Conservation (phyloP, 2,113 vertebrate genomes). For the Pipa parva region DNA sequence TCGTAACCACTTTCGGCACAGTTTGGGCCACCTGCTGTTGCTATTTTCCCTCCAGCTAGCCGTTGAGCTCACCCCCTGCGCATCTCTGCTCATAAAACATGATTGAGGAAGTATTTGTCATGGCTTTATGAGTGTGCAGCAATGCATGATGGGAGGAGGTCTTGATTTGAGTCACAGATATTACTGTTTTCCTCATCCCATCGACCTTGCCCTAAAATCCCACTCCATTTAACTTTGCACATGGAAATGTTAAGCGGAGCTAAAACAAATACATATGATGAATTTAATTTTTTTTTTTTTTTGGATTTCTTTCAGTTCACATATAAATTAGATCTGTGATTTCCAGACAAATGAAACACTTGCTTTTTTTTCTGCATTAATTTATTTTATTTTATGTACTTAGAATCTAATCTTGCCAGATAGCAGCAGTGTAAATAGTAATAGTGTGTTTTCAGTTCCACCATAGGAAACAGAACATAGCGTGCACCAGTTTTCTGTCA, state of each 20-base stretch:
- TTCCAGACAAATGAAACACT: too few relatives aligned
- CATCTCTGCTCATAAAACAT: constrained; percentile 98
- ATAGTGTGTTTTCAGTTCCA: too few relatives aligned
- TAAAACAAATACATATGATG: too few relatives aligned
- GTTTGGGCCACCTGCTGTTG: constrained; percentile 90
- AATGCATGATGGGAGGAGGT: constrained; percentile 89
- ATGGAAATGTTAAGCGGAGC: too few relatives aligned
- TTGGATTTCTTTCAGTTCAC: too few relatives aligned
- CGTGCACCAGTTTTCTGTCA: background rate
- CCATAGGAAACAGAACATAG: background rate
- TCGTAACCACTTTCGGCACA: constrained; percentile 91
- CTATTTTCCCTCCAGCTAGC: constrained; percentile 92
- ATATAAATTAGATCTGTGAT: too few relatives aligned
- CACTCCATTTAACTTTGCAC: constrained; percentile 20
- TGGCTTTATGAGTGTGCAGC: constrained; percentile 96
- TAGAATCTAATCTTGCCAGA: too few relatives aligned
- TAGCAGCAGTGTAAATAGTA: too few relatives aligned
- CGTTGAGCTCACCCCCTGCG: constrained; percentile 88
- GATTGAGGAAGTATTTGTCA: constrained; percentile 98
- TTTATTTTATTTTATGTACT: too few relatives aligned
- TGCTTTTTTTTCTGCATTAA: too few relatives aligned
- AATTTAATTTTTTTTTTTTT: too few relatives aligned
- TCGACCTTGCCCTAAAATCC: constrained; percentile 65
- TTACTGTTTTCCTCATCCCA: constrained; percentile 64
- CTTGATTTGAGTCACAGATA: constrained; percentile 82